Percentiles rank a stretch among this genome's conserved stretches.
Evolutionary conservation across 1,140 invertebrate species (phyloP).

Genomic region (Drosophila oshimai): DNA sequence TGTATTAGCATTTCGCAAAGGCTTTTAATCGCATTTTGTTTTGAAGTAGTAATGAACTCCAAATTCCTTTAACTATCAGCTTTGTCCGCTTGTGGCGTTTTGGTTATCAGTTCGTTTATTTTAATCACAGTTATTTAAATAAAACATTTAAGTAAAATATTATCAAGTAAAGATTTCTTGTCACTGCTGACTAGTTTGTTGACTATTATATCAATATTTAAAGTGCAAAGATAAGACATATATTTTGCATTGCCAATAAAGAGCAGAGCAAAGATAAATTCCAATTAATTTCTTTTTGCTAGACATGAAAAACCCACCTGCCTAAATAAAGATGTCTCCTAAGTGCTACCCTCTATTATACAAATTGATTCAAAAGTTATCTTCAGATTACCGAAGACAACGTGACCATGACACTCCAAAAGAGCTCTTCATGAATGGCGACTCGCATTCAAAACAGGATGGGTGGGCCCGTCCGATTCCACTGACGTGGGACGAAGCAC

Average conservation of each 20-base stretch:
- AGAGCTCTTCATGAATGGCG: slow-evolving; percentile 9
- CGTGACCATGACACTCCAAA: background rate
- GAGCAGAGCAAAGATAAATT: background rate
- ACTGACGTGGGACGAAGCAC: slow-evolving; percentile 10
- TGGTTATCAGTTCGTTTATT: background rate
- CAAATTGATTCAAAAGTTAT: background rate
- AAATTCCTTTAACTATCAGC: too few relatives aligned
- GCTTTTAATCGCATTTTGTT: too few relatives aligned
- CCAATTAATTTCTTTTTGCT: background rate
- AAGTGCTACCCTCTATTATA: background rate
- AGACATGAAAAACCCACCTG: background rate
- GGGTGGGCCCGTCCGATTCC: background rate
- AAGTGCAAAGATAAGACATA: background rate
- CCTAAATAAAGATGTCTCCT: background rate
- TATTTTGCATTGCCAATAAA: background rate
- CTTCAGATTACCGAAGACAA: background rate
- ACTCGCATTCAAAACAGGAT: background rate
- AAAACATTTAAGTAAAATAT: background rate
- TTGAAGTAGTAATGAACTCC: too few relatives aligned
- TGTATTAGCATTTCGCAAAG: too few relatives aligned
- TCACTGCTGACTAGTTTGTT: background rate
- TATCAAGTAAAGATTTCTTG: background rate
- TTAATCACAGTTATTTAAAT: background rate
- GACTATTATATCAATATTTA: background rate
- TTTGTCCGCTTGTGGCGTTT: too few relatives aligned